Conservation (phyloP, 2,888 invertebrate genomes). For the Prosopocoilus inquinatus region DNA sequence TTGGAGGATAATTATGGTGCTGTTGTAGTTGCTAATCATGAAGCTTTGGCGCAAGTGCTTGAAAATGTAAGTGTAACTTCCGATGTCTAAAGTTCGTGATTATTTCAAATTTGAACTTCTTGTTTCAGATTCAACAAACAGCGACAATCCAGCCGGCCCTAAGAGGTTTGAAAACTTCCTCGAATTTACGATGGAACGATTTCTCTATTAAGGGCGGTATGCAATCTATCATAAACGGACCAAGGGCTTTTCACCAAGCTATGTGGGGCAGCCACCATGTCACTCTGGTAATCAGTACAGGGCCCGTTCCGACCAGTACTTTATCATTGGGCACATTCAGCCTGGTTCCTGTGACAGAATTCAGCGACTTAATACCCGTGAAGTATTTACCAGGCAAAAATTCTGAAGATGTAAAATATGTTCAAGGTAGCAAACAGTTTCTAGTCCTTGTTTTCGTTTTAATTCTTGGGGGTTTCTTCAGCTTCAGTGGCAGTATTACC, state of each 20-base stretch:
- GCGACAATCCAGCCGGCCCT: conserved; percentile 66
- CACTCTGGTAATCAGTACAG: conserved; percentile 65
- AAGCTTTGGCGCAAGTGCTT: conserved; percentile 82
- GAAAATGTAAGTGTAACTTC: conserved; percentile 66
- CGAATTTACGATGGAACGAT: conserved; percentile 73
- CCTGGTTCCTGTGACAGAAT: conserved; percentile 74
- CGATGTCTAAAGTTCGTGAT: neutral
- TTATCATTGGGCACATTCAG: conserved; percentile 61
- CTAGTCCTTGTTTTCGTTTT: conserved; percentile 8
- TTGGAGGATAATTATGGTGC: conserved; percentile 89
- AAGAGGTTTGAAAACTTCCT: conserved; percentile 68
- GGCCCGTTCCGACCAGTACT: conserved; percentile 56
- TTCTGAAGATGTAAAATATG: conserved; percentile 60
- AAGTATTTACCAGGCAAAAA: conserved; percentile 58
- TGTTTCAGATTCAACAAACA: conserved; percentile 65
- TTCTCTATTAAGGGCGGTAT: conserved; percentile 57
- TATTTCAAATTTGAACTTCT: conserved; percentile 33
- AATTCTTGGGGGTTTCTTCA: conserved; percentile 44
- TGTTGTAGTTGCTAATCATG: conserved; percentile 85
- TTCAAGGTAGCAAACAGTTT: conserved; percentile 59
- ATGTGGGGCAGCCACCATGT: conserved; percentile 72
- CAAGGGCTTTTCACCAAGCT: conserved; percentile 73
- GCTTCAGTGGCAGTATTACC: conserved; percentile 77
- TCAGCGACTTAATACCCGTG: conserved; percentile 73
- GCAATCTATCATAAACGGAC: conserved; percentile 61